These are phyloP conservation scores for Atractosteus spatula DNA, from an alignment of 2,113 vertebrate genomes.

Conservation along the genomic window DNA sequence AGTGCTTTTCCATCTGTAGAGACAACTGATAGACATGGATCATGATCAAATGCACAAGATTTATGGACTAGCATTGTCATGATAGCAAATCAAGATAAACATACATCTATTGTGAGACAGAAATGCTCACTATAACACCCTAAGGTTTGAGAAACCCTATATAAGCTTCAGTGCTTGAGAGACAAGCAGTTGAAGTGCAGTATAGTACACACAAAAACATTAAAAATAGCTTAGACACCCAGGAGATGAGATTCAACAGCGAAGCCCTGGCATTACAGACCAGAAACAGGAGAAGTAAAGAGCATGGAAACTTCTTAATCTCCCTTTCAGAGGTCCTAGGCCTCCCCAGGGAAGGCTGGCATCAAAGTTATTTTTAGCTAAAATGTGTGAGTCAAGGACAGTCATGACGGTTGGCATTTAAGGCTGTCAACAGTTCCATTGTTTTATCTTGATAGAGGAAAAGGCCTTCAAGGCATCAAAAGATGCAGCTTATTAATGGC, in stretches of 20 bases:
- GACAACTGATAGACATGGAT: too few species aligned
- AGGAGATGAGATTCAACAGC: not conserved
- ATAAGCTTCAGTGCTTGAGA: not conserved
- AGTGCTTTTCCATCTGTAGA: too few species aligned
- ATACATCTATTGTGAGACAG: not conserved
- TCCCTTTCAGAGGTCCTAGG: not conserved
- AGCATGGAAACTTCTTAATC: slow-evolving; percentile 15
- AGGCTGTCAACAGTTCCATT: slow-evolving; percentile 3
- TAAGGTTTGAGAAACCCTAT: slow-evolving; percentile 7
- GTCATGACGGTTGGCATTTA: slow-evolving; percentile 9
- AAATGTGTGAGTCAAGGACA: not conserved
- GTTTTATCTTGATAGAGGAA: not conserved
- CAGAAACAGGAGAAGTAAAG: not conserved
- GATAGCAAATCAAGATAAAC: slow-evolving; percentile 9
- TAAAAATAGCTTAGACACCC: not conserved
- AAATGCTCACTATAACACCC: not conserved
- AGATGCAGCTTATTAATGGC: too few species aligned
- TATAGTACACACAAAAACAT: not conserved
- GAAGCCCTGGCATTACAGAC: not conserved
- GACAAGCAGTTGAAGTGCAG: slow-evolving; percentile 13
- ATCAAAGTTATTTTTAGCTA: slow-evolving; percentile 8
- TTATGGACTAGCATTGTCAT: not conserved
- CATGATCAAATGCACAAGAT: not conserved
- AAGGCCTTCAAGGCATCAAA: too few species aligned
- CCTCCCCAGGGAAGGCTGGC: not conserved